These are phyloP conservation scores for Anneissia japonica DNA, from an alignment of 35 echinoderm and acorn worm genomes.

Conservation along the genomic window DNA sequence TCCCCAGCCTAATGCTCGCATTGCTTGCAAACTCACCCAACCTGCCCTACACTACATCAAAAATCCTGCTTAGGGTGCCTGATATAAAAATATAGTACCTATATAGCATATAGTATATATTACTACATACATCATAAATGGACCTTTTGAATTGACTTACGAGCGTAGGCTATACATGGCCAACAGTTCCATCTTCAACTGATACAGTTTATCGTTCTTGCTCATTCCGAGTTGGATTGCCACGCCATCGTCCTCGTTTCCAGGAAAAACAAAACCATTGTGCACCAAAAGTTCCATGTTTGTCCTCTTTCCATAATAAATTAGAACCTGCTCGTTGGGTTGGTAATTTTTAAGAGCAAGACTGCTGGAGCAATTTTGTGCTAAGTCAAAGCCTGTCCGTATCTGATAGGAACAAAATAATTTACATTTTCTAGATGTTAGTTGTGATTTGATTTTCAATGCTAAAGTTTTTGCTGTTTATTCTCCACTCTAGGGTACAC, in stretches of 20 bases:
- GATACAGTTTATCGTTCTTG: constrained; percentile 84
- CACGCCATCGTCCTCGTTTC: constrained; percentile 63
- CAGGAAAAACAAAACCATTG: constrained; percentile 82
- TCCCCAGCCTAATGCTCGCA: too few species aligned
- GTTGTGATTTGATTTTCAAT: background rate
- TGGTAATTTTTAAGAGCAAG: constrained; percentile 49
- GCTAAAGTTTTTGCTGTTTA: too few species aligned
- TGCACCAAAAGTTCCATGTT: constrained; percentile 74
- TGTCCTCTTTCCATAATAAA: constrained; percentile 82
- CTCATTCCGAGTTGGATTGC: constrained; percentile 82
- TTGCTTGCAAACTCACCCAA: too few species aligned
- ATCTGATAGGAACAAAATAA: constrained; percentile 41
- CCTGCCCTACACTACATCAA: too few species aligned
- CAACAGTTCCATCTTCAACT: constrained; percentile 76
- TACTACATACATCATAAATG: background rate
- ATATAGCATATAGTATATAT: too few species aligned
- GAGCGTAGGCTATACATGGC: constrained; percentile 53
- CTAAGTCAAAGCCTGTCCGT: constrained; percentile 69
- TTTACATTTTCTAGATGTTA: background rate
- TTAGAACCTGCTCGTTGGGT: constrained; percentile 61
- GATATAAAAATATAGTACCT: too few species aligned
- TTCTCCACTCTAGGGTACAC: too few species aligned
- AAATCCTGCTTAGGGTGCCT: too few species aligned
- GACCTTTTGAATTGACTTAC: constrained; percentile 37
- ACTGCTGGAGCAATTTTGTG: constrained; percentile 38